A percentile compares a stretch with the other conserved stretches of the same genome.
Conservation (phyloP, 2,113 vertebrate genomes). For the Heterotilapia buettikoferi region DNA sequence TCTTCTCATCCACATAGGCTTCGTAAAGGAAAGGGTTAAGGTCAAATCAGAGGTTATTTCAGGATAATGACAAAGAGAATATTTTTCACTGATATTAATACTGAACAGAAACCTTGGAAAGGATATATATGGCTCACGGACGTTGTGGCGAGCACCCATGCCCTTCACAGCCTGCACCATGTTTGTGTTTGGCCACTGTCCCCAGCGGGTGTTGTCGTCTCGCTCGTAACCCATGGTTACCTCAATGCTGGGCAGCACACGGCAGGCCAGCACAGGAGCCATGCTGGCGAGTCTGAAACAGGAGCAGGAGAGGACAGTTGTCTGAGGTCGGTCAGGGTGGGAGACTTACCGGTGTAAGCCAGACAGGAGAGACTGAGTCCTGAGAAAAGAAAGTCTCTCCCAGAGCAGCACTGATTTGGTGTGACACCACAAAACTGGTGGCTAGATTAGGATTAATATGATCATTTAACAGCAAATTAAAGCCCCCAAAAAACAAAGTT, state of each 20-base stretch:
- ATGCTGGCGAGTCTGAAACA: constrained; percentile 65
- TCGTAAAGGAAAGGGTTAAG: constrained; percentile 61
- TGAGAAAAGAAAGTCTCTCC: not conserved
- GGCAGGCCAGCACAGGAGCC: constrained; percentile 67
- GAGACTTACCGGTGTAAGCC: not conserved
- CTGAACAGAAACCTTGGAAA: not conserved
- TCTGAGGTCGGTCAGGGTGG: not conserved
- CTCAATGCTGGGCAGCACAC: constrained; percentile 64
- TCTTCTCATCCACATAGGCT: constrained; percentile 71
- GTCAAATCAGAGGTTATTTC: not conserved
- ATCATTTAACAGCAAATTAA: not conserved
- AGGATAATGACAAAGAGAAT: not conserved
- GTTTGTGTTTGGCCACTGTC: constrained; percentile 66
- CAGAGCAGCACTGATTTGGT: not conserved
- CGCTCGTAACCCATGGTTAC: constrained; percentile 71
- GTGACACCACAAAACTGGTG: not conserved
- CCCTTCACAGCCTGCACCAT: constrained; percentile 68
- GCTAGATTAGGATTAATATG: not conserved
- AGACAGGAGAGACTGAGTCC: not conserved
- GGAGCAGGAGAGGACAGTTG: not conserved
- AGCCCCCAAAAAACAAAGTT: not conserved
- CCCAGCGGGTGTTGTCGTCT: constrained; percentile 67
- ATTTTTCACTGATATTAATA: not conserved
- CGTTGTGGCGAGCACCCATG: constrained; percentile 68
- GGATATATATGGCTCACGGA: constrained; percentile 72